Conservation (phyloP, 2,113 vertebrate species). For the Rattus norvegicus region GRCr8 NC_086022.1:45034501-45035000, state of each 20-base stretch:
- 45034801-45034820: neutral
- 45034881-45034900: neutral
- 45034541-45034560: neutral
- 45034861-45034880: neutral
- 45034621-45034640: slow-evolving; percentile 24
- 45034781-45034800: neutral
- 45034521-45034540: slow-evolving; percentile 1
- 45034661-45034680: neutral
- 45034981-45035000: neutral
- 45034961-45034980: neutral
- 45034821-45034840: neutral
- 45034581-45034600: neutral
- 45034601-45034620: neutral
- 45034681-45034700: slow-evolving; percentile 27
- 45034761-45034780: neutral
- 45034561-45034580: neutral
- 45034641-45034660: neutral
- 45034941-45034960: neutral
- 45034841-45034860: neutral
- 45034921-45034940: neutral
- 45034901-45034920: neutral
- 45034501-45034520: neutral
- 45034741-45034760: neutral
- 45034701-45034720: slow-evolving; percentile 34
- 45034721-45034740: slow-evolving; percentile 24